A percentile compares a stretch with the other conserved stretches of the same genome.
These are phyloP conservation scores for Bradypodion ventrale DNA, from an alignment of 2,797 vertebrate genomes.

Conservation along the genomic window DNA sequence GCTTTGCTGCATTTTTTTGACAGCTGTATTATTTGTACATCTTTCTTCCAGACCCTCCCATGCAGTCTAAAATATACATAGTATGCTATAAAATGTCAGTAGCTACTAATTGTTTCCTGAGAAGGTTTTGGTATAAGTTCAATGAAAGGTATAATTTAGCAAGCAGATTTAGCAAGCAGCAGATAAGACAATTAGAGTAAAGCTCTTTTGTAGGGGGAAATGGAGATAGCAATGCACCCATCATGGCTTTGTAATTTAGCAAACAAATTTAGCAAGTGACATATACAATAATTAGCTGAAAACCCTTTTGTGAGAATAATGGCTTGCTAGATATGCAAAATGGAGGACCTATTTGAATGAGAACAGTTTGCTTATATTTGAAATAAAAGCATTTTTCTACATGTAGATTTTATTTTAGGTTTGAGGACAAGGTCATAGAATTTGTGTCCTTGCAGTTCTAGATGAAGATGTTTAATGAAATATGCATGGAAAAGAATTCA, in stretches of 20 bases:
- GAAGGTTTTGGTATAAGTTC: constrained; percentile 66
- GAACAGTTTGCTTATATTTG: constrained; percentile 56
- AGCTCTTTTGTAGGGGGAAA: constrained; percentile 65
- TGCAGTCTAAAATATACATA: constrained; percentile 30
- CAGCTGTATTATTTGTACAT: constrained; percentile 36
- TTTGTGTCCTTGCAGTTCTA: not conserved
- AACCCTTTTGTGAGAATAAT: constrained; percentile 66
- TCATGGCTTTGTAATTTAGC: constrained; percentile 70
- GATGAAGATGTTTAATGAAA: not conserved
- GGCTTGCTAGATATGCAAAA: constrained; percentile 56
- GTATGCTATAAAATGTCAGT: constrained; percentile 54
- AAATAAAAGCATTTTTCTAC: not conserved
- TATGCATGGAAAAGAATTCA: not conserved
- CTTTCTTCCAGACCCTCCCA: constrained; percentile 36
- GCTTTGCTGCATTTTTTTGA: not conserved
- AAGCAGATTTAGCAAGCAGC: constrained; percentile 70
- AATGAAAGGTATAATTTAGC: constrained; percentile 74
- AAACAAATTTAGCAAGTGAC: constrained; percentile 70
- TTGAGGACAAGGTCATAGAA: not conserved
- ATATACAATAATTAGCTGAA: constrained; percentile 70
- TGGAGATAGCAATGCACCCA: constrained; percentile 51
- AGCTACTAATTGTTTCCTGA: constrained; percentile 69
- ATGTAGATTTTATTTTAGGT: not conserved
- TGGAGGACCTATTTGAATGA: constrained; percentile 60
- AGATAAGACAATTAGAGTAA: constrained; percentile 75